Percentiles rank a stretch among this genome's conserved stretches.
phyloP scores from a whole-genome alignment of 2,888 invertebrate species.

The Macrosiphum euphorbiae region DNA sequence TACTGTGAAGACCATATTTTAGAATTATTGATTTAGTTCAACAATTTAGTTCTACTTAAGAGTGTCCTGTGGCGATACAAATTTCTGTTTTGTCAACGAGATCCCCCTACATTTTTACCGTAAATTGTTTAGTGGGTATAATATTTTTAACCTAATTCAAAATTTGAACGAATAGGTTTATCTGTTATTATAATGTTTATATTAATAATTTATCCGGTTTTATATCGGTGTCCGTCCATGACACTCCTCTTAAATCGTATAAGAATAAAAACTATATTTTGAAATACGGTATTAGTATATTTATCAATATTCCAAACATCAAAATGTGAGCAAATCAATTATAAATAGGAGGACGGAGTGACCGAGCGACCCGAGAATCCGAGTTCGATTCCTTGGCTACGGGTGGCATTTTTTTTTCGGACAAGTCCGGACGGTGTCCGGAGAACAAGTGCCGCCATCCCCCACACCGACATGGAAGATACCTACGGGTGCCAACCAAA shows the following conservation, averaged over 20 bases:
- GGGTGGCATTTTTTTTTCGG: too few species aligned
- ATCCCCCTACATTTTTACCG: not conserved
- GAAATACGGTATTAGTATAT: not conserved
- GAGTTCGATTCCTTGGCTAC: too few species aligned
- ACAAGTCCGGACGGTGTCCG: too few species aligned
- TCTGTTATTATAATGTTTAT: not conserved
- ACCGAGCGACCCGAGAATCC: too few species aligned
- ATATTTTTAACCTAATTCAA: not conserved
- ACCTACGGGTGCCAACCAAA: too few species aligned
- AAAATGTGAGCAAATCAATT: not conserved
- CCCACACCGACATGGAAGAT: too few species aligned
- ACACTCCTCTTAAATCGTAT: too few species aligned
- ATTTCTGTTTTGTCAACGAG: not conserved
- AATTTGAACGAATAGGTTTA: not conserved
- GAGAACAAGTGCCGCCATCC: too few species aligned
- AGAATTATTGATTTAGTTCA: not conserved
- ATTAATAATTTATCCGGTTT: too few species aligned
- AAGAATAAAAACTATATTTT: not conserved
- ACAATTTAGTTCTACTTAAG: not conserved
- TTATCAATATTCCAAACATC: not conserved
- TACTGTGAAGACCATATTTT: not conserved
- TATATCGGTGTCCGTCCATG: too few species aligned
- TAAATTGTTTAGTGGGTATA: not conserved
- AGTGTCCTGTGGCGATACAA: not conserved
- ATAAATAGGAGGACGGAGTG: too few species aligned